phyloP scores from a whole-genome alignment of 2,888 invertebrate genomes.

The Zelleria hepariella region DNA sequence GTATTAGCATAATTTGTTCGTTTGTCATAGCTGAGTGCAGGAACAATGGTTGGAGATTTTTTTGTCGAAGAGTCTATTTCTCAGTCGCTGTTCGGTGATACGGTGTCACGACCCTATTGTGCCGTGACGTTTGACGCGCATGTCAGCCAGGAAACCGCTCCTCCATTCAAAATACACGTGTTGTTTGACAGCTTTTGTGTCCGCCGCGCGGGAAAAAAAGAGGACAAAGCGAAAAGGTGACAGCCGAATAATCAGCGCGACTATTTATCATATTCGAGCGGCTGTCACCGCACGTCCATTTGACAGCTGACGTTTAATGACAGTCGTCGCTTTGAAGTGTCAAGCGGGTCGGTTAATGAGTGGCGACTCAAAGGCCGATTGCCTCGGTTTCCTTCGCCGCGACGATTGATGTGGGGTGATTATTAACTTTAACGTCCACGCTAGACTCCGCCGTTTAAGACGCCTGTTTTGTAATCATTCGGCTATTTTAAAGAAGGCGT shows the following conservation, averaged over 20 bases:
- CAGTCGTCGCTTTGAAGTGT: constrained; percentile 51
- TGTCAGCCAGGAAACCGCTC: constrained; percentile 8
- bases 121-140: constrained; percentile 8
- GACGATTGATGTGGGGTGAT: constrained; percentile 12
- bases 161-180: constrained; percentile 17
- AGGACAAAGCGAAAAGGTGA: constrained; percentile 21
- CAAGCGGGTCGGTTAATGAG: constrained; percentile 44
- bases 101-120: neutral
- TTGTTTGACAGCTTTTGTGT: constrained; percentile 40
- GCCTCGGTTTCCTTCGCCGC: constrained; percentile 10
- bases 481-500: neutral
- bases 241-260: constrained; percentile 40
- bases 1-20: neutral
- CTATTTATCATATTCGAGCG: constrained; percentile 48
- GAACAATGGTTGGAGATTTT: neutral
- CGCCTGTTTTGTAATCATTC: constrained; percentile 1
- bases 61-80: neutral
- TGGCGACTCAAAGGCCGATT: constrained; percentile 18
- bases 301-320: constrained; percentile 40
- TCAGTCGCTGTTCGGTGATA: neutral
- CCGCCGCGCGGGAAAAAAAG: constrained; percentile 24
- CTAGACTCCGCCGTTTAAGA: neutral
- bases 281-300: constrained; percentile 21
- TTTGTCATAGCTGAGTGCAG: neutral
- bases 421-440: constrained; percentile 6